A percentile compares a stretch with the other conserved stretches of the same genome.
Conservation (phyloP, 2,888 invertebrate genomes). For the Druceiella hillmani region DNA sequence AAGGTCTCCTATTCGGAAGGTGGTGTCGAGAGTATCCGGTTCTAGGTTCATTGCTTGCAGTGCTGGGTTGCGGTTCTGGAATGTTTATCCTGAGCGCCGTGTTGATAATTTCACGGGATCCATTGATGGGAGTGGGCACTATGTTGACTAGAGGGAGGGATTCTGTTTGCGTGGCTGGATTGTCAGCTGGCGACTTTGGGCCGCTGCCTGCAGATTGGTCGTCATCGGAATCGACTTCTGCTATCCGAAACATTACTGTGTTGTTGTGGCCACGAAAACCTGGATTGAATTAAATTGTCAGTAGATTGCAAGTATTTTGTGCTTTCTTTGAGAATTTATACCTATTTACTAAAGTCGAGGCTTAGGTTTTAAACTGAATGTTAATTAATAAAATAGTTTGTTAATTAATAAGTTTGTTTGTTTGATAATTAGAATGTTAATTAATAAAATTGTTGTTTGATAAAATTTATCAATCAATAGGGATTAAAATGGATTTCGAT, state of each 20-base stretch:
- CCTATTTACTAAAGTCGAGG: not conserved
- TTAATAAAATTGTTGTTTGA: too few relatives aligned
- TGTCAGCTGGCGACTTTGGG: slow-evolving; percentile 37
- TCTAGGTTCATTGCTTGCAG: slow-evolving; percentile 29
- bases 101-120: slow-evolving; percentile 43
- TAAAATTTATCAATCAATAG: too few relatives aligned
- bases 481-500: too few relatives aligned
- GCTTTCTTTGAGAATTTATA: slow-evolving; percentile 16
- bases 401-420: too few relatives aligned
- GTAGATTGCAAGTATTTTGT: not conserved
- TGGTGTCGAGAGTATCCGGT: slow-evolving; percentile 31
- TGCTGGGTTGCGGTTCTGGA: slow-evolving; percentile 30
- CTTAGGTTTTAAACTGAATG: too few relatives aligned
- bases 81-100: slow-evolving; percentile 36
- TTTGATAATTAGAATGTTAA: too few relatives aligned
- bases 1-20: slow-evolving; percentile 30
- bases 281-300: slow-evolving; percentile 26
- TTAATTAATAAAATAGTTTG: too few relatives aligned
- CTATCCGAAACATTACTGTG: slow-evolving; percentile 44
- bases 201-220: slow-evolving; percentile 46
- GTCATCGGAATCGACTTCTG: slow-evolving; percentile 59
- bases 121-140: slow-evolving; percentile 55
- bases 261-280: slow-evolving; percentile 46
- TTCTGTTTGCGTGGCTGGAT: slow-evolving; percentile 30
- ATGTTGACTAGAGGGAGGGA: slow-evolving; percentile 49